Percentiles rank a stretch among this genome's conserved stretches.
Conservation (phyloP, 2,113 vertebrate species). For the Oryzias melastigma region DNA sequence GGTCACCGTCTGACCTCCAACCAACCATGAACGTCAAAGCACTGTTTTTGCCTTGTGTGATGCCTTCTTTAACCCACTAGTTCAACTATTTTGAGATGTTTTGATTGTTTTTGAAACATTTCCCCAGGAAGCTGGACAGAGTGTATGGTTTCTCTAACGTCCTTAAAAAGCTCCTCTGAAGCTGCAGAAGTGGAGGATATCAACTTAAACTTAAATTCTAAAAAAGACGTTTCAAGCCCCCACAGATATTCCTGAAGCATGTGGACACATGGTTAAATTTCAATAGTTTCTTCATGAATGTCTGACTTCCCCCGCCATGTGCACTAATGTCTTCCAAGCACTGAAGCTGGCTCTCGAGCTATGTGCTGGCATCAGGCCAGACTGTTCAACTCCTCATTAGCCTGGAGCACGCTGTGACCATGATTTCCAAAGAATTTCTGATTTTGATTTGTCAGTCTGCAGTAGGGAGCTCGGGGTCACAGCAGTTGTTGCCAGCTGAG, state of each 20-base stretch:
- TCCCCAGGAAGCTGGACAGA: background rate
- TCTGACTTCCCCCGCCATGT: background rate
- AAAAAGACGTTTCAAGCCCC: background rate
- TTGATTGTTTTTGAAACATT: background rate
- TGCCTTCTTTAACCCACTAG: background rate
- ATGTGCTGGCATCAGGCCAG: background rate
- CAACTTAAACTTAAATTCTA: too few relatives aligned
- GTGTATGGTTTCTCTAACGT: too few relatives aligned
- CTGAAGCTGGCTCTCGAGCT: background rate
- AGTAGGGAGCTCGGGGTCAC: too few relatives aligned
- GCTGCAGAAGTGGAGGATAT: too few relatives aligned
- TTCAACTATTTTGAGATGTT: background rate
- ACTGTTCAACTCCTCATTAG: background rate
- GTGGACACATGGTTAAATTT: too few relatives aligned
- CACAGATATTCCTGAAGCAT: too few relatives aligned
- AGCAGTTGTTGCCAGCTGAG: too few relatives aligned
- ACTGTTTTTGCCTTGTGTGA: background rate
- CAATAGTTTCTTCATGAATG: background rate
- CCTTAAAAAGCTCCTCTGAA: too few relatives aligned
- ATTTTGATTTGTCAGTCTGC: too few relatives aligned
- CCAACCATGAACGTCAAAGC: conserved; percentile 16
- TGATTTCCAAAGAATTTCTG: too few relatives aligned
- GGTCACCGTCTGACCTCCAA: conserved; percentile 44
- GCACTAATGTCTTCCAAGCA: background rate
- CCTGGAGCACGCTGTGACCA: too few relatives aligned